Base-by-base conservation (phyloP, 1,140 invertebrate species). In the Drosophila kikkawai region DNA sequence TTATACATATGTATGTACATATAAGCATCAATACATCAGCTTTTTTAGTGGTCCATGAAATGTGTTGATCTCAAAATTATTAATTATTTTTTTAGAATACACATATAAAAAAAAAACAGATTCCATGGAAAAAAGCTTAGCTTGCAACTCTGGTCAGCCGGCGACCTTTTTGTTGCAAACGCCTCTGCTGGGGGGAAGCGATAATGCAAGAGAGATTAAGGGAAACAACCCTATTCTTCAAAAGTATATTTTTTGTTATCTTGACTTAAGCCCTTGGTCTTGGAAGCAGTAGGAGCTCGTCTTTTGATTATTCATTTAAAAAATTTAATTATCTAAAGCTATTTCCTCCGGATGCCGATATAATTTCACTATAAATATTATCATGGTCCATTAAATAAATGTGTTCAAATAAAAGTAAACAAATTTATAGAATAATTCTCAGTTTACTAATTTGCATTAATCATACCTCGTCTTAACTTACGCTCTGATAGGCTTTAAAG, bases 401-500 rank as follows among this genome's bases (percentile, higher is more conserved):
- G 5, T 48, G 0, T 48, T 9, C 2, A 29, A 11, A 11, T 29
- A 29, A 29, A 50, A 15, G 29, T 32, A 8, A 19, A 9, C 22
- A n/a, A 50, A 26, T 8, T 48, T 48, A 15, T 48, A 13, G n/a
- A 51, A 22, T 37, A 36, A 7, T 55, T 17, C 12, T 29, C 0
- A 19, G 7, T n/a, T 45, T 7, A n/a, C 22, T 32, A 37, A 41
- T 22, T 59, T 58, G 15, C n/a, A 8, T 36, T 70, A 34, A 59
- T 58, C 66, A 12, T 17, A 34, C 3, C 9, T 19, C 19, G n/a
- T 11, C 17, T 32, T 22, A 6, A 9, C 26, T 39, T 68, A 19
- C 29, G 34, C 51, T 41, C 37, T 17, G 55, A 59, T 73, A 71
- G 45, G 55, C 55, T 59, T 44, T 71, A 17, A 41, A 71, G 44